These are phyloP conservation scores for Dendrolimus pini DNA, from an alignment of 2,888 invertebrate genomes.

Conservation along the genomic window DNA sequence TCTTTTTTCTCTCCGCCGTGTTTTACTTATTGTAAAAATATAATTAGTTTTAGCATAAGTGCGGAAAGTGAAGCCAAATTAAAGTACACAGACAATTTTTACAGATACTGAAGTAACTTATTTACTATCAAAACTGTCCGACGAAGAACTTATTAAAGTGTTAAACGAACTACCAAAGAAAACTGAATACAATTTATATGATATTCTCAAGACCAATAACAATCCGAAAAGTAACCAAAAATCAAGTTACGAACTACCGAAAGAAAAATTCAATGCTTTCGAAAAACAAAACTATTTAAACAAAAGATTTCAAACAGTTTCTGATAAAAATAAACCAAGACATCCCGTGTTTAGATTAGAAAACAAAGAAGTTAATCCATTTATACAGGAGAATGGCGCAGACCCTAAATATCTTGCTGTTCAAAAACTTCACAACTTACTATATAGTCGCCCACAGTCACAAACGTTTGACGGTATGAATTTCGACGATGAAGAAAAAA, in stretches of 20 bases:
- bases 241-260: conserved; percentile 10
- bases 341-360: conserved; percentile 45
- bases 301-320: conserved; percentile 19
- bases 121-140: conserved; percentile 55
- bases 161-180: conserved; percentile 46
- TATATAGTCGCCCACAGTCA: conserved; percentile 35
- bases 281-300: conserved; percentile 13
- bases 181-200: conserved; percentile 43
- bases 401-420: conserved; percentile 43
- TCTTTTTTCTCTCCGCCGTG: too few species aligned
- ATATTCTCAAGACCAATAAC: conserved; percentile 37
- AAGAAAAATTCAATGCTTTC: conserved; percentile 12
- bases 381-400: conserved; percentile 20
- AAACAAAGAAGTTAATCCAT: conserved; percentile 42
- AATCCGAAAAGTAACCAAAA: conserved; percentile 18
- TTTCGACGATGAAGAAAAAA: conserved; percentile 40
- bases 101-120: conserved; percentile 49
- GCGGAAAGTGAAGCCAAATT: not conserved
- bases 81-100: conserved; percentile 9
- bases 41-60: too few species aligned
- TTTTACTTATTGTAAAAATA: too few species aligned
- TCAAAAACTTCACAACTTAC: conserved; percentile 47
- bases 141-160: conserved; percentile 49
- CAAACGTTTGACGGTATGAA: conserved; percentile 22
- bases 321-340: conserved; percentile 17